Percentiles rank a stretch among this genome's conserved stretches.
phyloP scores from a whole-genome alignment of 2,113 vertebrate genomes.

The Phainopepla nitens region DNA sequence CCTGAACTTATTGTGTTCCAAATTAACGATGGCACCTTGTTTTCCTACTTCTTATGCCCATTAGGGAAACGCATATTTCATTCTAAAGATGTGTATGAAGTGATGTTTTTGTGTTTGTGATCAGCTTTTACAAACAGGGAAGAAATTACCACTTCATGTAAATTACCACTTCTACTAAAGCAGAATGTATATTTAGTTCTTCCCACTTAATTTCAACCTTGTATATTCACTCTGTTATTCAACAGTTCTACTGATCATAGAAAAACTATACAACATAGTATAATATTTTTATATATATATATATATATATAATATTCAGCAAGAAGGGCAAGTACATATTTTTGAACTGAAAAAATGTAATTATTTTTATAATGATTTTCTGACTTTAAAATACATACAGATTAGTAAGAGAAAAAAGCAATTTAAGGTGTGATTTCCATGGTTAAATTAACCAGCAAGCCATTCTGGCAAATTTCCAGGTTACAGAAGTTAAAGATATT shows the following conservation, averaged over 20 bases:
- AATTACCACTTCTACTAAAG: neutral
- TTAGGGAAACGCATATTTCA: conserved; percentile 45
- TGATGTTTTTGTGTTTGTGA: neutral
- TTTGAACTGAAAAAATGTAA: neutral
- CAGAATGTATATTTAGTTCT: neutral
- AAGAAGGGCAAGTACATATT: neutral
- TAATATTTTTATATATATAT: neutral
- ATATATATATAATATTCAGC: neutral
- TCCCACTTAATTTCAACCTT: neutral
- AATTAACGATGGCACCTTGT: conserved; percentile 39
- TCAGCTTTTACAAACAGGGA: conserved; percentile 17
- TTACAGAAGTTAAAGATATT: conserved; percentile 12
- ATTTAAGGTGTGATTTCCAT: neutral
- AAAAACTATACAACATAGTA: neutral
- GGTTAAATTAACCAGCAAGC: neutral
- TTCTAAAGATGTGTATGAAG: neutral
- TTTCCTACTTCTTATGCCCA: conserved; percentile 23
- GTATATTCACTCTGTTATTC: neutral
- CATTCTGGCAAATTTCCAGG: conserved; percentile 7
- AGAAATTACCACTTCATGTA: conserved; percentile 12
- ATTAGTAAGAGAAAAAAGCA: neutral
- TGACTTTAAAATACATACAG: neutral
- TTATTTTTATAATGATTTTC: neutral
- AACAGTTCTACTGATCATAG: neutral
- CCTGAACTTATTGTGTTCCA: neutral